These are phyloP conservation scores for Parascotia fuliginaria DNA, from an alignment of 2,888 invertebrate species.

Conservation along the genomic window DNA sequence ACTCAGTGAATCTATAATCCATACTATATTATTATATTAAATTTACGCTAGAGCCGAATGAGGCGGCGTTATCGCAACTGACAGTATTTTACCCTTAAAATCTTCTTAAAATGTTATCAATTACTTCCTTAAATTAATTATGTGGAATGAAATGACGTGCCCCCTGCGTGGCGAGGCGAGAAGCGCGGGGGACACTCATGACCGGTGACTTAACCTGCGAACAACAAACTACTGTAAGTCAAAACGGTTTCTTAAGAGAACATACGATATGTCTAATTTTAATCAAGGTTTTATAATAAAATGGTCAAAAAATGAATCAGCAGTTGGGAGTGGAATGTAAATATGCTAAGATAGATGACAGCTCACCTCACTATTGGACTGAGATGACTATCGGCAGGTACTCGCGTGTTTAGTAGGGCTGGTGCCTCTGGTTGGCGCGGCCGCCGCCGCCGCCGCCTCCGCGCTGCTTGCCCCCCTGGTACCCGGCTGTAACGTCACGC, in stretches of 20 bases:
- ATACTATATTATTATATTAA: constrained; percentile 84
- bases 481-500: constrained; percentile 83
- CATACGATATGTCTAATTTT: too few relatives aligned
- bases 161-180: constrained; percentile 73
- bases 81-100: constrained; percentile 77
- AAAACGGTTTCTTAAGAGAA: too few relatives aligned
- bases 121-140: constrained; percentile 81
- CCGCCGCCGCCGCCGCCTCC: constrained; percentile 90
- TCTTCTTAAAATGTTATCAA: constrained; percentile 75
- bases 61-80: constrained; percentile 65
- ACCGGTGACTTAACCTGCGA: constrained; percentile 84
- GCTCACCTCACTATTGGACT: constrained; percentile 81
- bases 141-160: constrained; percentile 85
- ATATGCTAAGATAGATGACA: not conserved
- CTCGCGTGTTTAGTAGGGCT: constrained; percentile 89
- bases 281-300: too few relatives aligned
- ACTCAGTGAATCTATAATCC: constrained; percentile 84
- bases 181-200: constrained; percentile 73
- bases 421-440: constrained; percentile 94
- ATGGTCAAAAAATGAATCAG: not conserved
- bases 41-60: constrained; percentile 69
- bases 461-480: constrained; percentile 94
- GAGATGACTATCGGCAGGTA: constrained; percentile 82
- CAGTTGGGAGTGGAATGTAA: not conserved
- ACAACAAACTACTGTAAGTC: constrained; percentile 45